phyloP scores from a whole-genome alignment of 2,888 invertebrate genomes.

The Hydropsyche betteni region DNA sequence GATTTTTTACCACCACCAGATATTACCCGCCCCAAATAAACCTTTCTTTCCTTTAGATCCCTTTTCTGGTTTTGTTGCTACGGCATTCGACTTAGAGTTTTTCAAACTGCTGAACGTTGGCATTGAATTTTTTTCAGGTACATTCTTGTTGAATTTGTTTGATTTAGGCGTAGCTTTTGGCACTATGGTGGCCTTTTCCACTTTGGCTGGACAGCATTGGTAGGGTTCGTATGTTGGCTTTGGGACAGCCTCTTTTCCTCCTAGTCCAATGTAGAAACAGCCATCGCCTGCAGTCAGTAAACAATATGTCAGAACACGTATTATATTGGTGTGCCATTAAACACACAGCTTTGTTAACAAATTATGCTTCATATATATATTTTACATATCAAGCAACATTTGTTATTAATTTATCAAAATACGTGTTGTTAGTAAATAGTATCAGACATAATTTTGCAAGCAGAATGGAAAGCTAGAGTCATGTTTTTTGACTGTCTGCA shows the following conservation, averaged over 20 bases:
- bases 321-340: constrained; percentile 44
- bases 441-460: constrained; percentile 60
- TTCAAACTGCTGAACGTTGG: constrained; percentile 55
- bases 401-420: constrained; percentile 48
- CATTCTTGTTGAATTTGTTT: constrained; percentile 61
- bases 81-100: constrained; percentile 63
- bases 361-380: constrained; percentile 53
- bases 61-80: constrained; percentile 66
- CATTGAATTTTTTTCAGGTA: constrained; percentile 57
- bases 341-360: constrained; percentile 46
- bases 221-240: constrained; percentile 86
- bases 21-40: constrained; percentile 86
- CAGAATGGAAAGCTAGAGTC: constrained; percentile 54
- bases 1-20: constrained; percentile 77
- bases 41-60: constrained; percentile 77
- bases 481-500: constrained; percentile 67
- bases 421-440: constrained; percentile 65
- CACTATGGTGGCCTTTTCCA: constrained; percentile 80
- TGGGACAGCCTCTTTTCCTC: constrained; percentile 81
- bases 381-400: constrained; percentile 51
- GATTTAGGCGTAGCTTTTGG: constrained; percentile 75
- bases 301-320: constrained; percentile 62
- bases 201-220: constrained; percentile 91
- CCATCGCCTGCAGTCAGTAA: constrained; percentile 95
- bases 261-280: constrained; percentile 96